phyloP scores from a whole-genome alignment of 2,797 vertebrate species.

The Pantherophis vulpinus region DNA sequence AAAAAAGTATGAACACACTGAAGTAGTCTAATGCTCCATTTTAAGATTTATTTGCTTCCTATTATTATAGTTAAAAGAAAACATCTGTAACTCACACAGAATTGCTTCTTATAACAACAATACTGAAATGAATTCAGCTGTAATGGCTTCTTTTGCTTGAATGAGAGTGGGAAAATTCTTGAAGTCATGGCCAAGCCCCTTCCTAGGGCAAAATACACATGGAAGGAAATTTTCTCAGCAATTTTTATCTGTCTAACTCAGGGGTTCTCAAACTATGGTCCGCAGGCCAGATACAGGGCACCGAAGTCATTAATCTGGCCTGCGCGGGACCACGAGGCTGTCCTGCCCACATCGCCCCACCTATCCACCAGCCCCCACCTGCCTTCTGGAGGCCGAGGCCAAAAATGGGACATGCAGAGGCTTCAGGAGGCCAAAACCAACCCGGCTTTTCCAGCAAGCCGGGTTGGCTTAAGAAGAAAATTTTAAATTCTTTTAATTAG shows the following conservation, averaged over 20 bases:
- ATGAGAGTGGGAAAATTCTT: not conserved
- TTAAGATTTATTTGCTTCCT: not conserved
- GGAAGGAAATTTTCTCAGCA: not conserved
- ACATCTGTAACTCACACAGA: not conserved
- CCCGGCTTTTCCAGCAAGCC: too few relatives aligned
- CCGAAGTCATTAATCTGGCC: too few relatives aligned
- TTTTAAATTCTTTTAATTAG: too few relatives aligned
- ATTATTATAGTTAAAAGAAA: not conserved
- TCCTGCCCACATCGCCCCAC: too few relatives aligned
- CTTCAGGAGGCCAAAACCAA: too few relatives aligned
- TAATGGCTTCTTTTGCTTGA: not conserved
- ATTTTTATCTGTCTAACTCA: not conserved
- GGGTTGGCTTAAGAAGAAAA: too few relatives aligned
- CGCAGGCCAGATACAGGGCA: too few relatives aligned
- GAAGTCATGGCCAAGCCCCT: not conserved
- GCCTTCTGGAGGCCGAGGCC: too few relatives aligned
- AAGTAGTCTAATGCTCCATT: not conserved
- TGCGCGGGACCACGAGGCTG: too few relatives aligned
- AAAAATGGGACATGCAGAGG: too few relatives aligned
- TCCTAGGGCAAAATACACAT: not conserved
- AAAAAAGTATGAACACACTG: constrained; percentile 5
- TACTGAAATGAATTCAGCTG: not conserved
- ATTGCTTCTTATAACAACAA: not conserved
- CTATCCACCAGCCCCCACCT: too few relatives aligned
- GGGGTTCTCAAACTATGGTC: too few relatives aligned